Conservation (phyloP, 2,797 vertebrate species). For the Denticeps clupeoides region DNA sequence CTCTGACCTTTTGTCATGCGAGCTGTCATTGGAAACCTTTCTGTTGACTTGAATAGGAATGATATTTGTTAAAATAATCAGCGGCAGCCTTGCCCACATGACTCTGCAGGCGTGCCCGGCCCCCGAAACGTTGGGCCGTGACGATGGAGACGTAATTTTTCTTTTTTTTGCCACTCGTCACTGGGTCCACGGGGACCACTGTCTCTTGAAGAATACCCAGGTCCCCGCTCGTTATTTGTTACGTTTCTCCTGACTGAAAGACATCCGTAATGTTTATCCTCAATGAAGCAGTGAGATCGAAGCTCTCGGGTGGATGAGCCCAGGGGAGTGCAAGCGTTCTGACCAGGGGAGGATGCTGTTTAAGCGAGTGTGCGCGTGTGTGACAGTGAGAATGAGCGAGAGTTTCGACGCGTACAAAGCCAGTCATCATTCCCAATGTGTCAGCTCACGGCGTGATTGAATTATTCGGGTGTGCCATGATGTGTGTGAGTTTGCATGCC, state of each 20-base stretch:
- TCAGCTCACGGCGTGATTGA: conserved; percentile 14
- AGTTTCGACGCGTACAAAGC: conserved; percentile 11
- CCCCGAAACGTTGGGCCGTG: conserved; percentile 18
- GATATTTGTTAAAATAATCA: conserved; percentile 65
- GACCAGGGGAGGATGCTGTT: conserved; percentile 10
- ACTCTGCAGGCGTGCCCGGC: conserved; percentile 12
- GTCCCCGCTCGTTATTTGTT: conserved; percentile 23
- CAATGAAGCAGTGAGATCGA: background rate
- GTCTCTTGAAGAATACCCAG: conserved; percentile 22
- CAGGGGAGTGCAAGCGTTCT: conserved; percentile 5
- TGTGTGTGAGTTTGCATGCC: too few relatives aligned
- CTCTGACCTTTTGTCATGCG: conserved; percentile 62
- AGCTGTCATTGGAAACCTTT: conserved; percentile 67
- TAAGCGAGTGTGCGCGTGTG: background rate
- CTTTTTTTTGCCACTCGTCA: background rate
- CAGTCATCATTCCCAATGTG: conserved; percentile 11
- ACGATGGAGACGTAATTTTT: conserved; percentile 2
- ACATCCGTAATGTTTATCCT: conserved; percentile 21
- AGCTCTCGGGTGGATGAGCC: background rate
- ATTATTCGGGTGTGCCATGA: too few relatives aligned
- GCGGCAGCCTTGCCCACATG: conserved; percentile 21
- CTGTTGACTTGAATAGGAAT: conserved; percentile 58
- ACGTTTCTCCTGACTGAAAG: conserved; percentile 11
- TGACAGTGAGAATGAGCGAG: conserved; percentile 8
- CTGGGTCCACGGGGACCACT: conserved; percentile 7